Percentiles rank a stretch among this genome's conserved stretches.
Conservation (phyloP, 2,888 invertebrate genomes). For the Apocheima hispidaria region DNA sequence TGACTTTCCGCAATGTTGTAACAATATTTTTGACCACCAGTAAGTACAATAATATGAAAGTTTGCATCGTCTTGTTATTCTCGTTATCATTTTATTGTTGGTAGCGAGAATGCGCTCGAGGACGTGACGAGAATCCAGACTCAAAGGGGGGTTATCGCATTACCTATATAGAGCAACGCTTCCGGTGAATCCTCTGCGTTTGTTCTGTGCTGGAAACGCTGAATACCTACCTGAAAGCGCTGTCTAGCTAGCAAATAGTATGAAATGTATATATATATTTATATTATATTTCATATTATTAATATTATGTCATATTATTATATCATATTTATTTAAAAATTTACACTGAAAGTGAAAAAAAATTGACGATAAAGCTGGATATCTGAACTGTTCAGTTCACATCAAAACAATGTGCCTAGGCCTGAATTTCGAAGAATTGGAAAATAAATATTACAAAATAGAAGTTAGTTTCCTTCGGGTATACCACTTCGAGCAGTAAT, state of each 20-base stretch:
- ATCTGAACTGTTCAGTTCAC: too few relatives aligned
- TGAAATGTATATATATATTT: not conserved
- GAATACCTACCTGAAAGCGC: not conserved
- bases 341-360: too few relatives aligned
- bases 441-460: too few relatives aligned
- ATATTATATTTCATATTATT: too few relatives aligned
- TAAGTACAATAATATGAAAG: constrained; percentile 26
- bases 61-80: constrained; percentile 41
- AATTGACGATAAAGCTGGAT: too few relatives aligned
- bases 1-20: not conserved
- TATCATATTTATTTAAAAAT: too few relatives aligned
- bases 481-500: too few relatives aligned
- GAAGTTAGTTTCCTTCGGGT: too few relatives aligned
- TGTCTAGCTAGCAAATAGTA: not conserved
- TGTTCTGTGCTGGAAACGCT: constrained; percentile 26
- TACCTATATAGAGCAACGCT: constrained; percentile 49
- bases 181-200: constrained; percentile 36
- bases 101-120: constrained; percentile 53
- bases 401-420: too few relatives aligned
- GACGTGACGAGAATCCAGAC: constrained; percentile 51
- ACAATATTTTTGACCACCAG: not conserved
- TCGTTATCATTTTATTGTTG: constrained; percentile 50
- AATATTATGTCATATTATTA: too few relatives aligned
- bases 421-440: too few relatives aligned
- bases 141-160: constrained; percentile 54